Evolutionary conservation across 1,140 invertebrate genomes (phyloP).

Genomic region (Cepaea nemoralis): DNA sequence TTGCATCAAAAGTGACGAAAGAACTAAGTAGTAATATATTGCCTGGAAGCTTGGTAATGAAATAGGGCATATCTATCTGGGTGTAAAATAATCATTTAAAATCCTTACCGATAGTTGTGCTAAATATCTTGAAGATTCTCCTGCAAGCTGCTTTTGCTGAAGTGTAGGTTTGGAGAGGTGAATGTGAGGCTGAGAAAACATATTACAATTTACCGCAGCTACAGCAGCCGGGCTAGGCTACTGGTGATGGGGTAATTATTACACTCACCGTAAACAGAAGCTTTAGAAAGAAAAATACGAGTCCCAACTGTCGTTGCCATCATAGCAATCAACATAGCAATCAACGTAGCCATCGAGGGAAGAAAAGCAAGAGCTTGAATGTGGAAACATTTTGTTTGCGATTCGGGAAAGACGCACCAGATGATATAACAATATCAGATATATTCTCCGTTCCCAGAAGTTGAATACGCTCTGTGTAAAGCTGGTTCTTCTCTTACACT

Average conservation of each 20-base stretch:
- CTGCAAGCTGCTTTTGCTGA: neutral
- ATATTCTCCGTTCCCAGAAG: no score
- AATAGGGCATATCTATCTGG: conserved; percentile 17
- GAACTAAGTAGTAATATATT: conserved; percentile 15
- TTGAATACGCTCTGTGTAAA: no score
- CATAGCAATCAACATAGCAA: neutral
- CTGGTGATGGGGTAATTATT: neutral
- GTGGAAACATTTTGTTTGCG: neutral
- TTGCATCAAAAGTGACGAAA: conserved; percentile 26
- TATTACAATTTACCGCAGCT: neutral
- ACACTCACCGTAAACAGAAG: neutral
- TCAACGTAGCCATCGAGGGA: neutral
- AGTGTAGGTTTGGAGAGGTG: neutral
- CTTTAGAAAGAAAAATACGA: no score
- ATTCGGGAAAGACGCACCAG: neutral
- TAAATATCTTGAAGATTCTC: neutral
- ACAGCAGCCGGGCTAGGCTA: neutral
- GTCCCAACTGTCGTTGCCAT: neutral
- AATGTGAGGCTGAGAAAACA: neutral
- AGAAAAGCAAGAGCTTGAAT: neutral
- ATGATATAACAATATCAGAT: no score
- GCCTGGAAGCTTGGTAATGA: conserved; percentile 4
- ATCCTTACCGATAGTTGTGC: neutral
- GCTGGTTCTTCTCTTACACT: no score
- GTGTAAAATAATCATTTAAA: neutral